Conservation (phyloP, 1,140 invertebrate species). For the Drosophila sulfurigaster region DNA sequence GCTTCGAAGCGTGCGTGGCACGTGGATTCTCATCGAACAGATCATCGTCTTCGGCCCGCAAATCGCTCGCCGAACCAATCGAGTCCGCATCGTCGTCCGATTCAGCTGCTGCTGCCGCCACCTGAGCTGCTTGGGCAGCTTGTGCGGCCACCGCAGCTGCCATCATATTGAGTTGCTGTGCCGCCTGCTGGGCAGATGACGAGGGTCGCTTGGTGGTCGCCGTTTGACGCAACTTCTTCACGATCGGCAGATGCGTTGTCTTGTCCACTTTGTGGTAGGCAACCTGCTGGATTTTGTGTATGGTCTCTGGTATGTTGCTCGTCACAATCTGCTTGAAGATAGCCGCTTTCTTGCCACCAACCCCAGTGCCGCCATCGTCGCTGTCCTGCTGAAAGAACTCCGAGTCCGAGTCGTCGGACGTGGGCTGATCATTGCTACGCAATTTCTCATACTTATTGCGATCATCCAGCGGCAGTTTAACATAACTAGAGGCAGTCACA, state of each 20-base stretch:
- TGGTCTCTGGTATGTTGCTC: conserved; percentile 85
- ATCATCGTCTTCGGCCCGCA: conserved; percentile 88
- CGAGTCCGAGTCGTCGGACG: conserved; percentile 87
- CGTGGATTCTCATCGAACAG: conserved; percentile 85
- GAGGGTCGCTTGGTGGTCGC: conserved; percentile 84
- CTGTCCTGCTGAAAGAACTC: conserved; percentile 77
- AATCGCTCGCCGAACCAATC: conserved; percentile 91
- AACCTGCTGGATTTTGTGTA: conserved; percentile 84
- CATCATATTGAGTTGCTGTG: conserved; percentile 75
- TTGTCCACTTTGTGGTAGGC: conserved; percentile 85
- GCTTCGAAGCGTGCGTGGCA: conserved; percentile 54
- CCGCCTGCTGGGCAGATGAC: conserved; percentile 76
- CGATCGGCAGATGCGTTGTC: conserved; percentile 82
- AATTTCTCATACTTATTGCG: conserved; percentile 93
- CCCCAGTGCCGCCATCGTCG: conserved; percentile 52
- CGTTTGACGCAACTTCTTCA: conserved; percentile 82
- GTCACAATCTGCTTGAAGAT: conserved; percentile 86
- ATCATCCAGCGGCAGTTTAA: conserved; percentile 89
- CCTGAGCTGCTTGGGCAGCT: conserved; percentile 63
- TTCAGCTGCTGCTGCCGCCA: conserved; percentile 57
- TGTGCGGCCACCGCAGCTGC: conserved; percentile 70
- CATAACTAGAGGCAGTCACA: conserved; percentile 84
- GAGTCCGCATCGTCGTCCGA: conserved; percentile 87
- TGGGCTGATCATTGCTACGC: conserved; percentile 87
- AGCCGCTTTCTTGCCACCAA: conserved; percentile 67